phyloP scores from a whole-genome alignment of 1,140 invertebrate species.

The Magallana ariakensis region DNA sequence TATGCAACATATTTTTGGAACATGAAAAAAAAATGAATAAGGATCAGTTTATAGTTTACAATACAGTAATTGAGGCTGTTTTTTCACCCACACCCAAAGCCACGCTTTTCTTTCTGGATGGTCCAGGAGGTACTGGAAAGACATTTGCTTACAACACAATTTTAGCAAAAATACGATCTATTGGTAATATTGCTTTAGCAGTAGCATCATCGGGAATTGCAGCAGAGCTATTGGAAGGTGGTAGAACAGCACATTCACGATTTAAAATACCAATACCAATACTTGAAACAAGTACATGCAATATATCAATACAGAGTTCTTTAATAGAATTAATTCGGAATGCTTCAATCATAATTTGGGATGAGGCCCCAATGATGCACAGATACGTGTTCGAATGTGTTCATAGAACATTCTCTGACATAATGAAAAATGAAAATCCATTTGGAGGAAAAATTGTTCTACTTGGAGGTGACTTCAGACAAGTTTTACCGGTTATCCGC shows the following conservation, averaged over 20 bases:
- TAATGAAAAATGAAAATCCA: slow-evolving; percentile 1
- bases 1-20: background rate
- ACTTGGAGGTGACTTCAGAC: slow-evolving; percentile 24
- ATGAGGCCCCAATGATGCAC: slow-evolving; percentile 29
- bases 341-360: slow-evolving; percentile 35
- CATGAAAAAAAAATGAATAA: background rate
- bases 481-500: slow-evolving; percentile 22
- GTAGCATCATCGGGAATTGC: slow-evolving; percentile 63
- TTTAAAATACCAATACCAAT: slow-evolving; percentile 38
- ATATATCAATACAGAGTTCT: background rate
- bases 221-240: slow-evolving; percentile 37
- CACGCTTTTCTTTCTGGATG: slow-evolving; percentile 76
- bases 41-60: background rate
- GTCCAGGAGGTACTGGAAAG: slow-evolving; percentile 74
- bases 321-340: background rate
- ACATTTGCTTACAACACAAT: slow-evolving; percentile 60
- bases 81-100: background rate
- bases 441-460: slow-evolving; percentile 28
- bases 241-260: background rate
- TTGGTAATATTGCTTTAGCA: slow-evolving; percentile 57
- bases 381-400: slow-evolving; percentile 23
- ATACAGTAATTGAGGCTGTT: background rate
- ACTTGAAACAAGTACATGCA: slow-evolving; percentile 8
- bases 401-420: slow-evolving; percentile 33
- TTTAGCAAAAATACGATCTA: slow-evolving; percentile 57